Base-by-base conservation (phyloP, 1,140 invertebrate genomes). In the Conus betulinus region DNA sequence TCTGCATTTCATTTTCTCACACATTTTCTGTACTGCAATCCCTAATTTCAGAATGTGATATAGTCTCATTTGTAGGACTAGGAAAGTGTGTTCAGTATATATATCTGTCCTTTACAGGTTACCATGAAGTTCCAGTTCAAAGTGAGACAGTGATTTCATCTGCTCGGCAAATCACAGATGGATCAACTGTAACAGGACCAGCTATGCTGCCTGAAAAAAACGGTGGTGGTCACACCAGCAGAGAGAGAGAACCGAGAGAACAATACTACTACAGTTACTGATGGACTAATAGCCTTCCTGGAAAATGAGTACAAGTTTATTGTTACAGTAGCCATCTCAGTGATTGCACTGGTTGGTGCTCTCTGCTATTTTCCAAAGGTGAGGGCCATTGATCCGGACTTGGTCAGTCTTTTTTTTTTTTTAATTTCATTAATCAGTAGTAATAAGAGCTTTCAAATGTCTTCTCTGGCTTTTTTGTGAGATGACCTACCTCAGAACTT, bases 101-200 rank as follows among this genome's bases (percentile, higher is more conserved):
- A n/a, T 71, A n/a, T n/a, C 15, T 20, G 60, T 55, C 76, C 89
- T 63, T 74, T 87, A 90, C 87, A 95, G 95, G 95, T 84, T 97
- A 98, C 94, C 98, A 98, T 93, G 97, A 98, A 95, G 96, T 98
- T 87, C 97, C 97, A 5, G 97, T 97, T 85, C 95, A 96, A 84
- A 85, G 92, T 15, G 91, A 90, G 13, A 90, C 91, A 8, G 89
- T 91, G 53, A 93, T 95, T 55, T 92, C 94, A 83, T 95, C 96
- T 76, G 95, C 95, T 0, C 93, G 96, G 53, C 96, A 96, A 92
- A 96, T 97, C 60, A 95, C 96, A 13, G 96, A 96, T 52, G 90
- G 91, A 92, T 89, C 90, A 85, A 93, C 88, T 17, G 88, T 87
- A 23, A 85, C 88, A 27, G 88, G 83, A 4, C 67, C 67, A 5